Base-by-base conservation (phyloP, 2,888 invertebrate species). In the Drosophila neonasuta region DNA sequence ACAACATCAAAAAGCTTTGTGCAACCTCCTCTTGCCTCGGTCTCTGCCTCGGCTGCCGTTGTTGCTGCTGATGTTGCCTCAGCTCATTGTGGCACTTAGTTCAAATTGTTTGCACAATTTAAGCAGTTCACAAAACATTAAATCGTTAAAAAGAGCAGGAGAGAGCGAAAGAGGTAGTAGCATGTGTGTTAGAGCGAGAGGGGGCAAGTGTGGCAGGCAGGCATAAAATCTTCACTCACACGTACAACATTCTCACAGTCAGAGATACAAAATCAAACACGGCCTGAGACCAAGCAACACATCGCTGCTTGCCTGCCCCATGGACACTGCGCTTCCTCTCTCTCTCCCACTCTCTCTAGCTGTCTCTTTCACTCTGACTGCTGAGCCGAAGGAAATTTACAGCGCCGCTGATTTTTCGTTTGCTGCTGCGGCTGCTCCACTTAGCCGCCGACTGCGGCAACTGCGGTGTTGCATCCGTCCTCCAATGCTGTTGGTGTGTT, bases 51-150 rank as follows among this genome's bases (percentile, higher is more conserved):
- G 3, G 24, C 34, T 13, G n/a, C 45, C 11, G 45, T 13, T 30
- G 30, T 34, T 20, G 42, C 34, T 46, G 29, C 11, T 34, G 55
- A 41, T 49, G 48, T 71, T 66, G 68, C 65, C 36, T 34, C 50
- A 13, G 55, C 71, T 61, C 69, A 68, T 70, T 64, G 60, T 74
- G 84, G 77, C 77, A 84, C 83, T 86, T 83, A 81, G 80, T 76
- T 84, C 74, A 86, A 86, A 86, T 86, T 86, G 83, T 83, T 83
- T 83, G 83, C 83, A 86, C 83, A 86, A 86, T 86, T 86, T 81
- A 84, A 84, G 79, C 86, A 85, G 86, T 84, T 83, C 82, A 84
- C 86, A 81, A 84, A 83, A 83, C 83, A 84, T 83, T 83, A 84
- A 86, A 86, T 83, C 84, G 82, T 86, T 83, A 71, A 84, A 79